phyloP scores from a whole-genome alignment of 2,797 vertebrate genomes.

The Hafferia zeledoni region DNA sequence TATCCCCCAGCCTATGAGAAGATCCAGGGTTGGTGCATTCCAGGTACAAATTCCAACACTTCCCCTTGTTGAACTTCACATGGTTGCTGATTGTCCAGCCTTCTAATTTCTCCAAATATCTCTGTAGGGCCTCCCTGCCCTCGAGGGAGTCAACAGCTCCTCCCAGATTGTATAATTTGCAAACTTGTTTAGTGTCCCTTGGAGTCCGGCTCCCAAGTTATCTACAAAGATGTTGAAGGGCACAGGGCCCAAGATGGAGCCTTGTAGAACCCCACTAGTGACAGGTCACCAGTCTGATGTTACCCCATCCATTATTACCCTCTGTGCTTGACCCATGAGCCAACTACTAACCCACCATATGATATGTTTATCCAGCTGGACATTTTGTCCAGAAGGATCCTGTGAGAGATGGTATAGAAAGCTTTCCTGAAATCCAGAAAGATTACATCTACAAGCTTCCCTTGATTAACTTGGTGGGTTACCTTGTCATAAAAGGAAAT shows the following conservation, averaged over 20 bases:
- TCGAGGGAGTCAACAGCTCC: neutral
- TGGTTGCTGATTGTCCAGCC: neutral
- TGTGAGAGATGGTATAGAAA: neutral
- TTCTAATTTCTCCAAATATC: neutral
- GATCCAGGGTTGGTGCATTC: neutral
- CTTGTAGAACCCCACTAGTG: neutral
- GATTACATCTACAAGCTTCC: neutral
- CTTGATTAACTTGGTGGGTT: neutral
- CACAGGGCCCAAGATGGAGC: neutral
- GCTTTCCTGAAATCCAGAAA: neutral
- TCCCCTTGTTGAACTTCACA: neutral
- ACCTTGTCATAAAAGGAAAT: neutral
- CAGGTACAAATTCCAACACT: neutral
- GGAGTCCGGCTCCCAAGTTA: neutral
- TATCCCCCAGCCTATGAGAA: neutral
- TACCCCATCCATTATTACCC: neutral
- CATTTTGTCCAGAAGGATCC: neutral
- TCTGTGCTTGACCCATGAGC: neutral
- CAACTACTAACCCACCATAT: too few species aligned
- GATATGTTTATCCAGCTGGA: neutral
- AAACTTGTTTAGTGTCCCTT: neutral
- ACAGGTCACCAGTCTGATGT: neutral
- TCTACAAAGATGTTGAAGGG: neutral
- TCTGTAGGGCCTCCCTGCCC: neutral
- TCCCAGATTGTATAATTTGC: neutral